These are phyloP conservation scores for Drosophila gunungcola DNA, from an alignment of 1,140 invertebrate species.

Conservation along the genomic window DNA sequence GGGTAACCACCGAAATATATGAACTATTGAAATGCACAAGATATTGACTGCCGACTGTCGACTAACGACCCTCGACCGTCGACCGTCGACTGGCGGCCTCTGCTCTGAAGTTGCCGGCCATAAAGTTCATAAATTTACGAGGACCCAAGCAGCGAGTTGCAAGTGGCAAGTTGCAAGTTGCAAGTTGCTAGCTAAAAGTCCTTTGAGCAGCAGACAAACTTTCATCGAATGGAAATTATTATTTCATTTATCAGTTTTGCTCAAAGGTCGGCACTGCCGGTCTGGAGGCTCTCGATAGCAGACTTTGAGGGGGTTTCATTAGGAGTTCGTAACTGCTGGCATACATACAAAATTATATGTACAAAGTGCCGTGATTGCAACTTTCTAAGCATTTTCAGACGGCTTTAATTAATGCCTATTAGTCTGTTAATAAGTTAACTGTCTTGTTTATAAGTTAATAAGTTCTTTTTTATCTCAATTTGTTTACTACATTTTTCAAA, in stretches of 20 bases:
- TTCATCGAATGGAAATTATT: conserved; percentile 56
- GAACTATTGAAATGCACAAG: conserved; percentile 71
- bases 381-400: background rate
- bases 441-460: background rate
- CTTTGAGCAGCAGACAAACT: conserved; percentile 39
- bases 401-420: background rate
- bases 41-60: conserved; percentile 61
- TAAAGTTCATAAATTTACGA: conserved; percentile 60
- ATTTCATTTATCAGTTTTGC: conserved; percentile 50
- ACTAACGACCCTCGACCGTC: conserved; percentile 30
- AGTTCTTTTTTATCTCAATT: no score
- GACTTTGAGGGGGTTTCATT: background rate
- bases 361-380: background rate
- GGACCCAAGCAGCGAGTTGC: conserved; percentile 21
- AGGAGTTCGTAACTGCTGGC: background rate
- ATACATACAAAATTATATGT: background rate
- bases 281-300: background rate
- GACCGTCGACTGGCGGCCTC: conserved; percentile 25
- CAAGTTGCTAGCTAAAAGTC: conserved; percentile 14
- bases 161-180: conserved; percentile 20
- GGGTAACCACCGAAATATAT: conserved; percentile 55
- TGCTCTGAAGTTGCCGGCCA: conserved; percentile 32
- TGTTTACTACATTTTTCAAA: no score
- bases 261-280: conserved; percentile 2
- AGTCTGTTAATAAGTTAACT: background rate